Evolutionary conservation across 2,113 vertebrate species (phyloP).

Genomic region (Pelodiscus sinensis): DNA sequence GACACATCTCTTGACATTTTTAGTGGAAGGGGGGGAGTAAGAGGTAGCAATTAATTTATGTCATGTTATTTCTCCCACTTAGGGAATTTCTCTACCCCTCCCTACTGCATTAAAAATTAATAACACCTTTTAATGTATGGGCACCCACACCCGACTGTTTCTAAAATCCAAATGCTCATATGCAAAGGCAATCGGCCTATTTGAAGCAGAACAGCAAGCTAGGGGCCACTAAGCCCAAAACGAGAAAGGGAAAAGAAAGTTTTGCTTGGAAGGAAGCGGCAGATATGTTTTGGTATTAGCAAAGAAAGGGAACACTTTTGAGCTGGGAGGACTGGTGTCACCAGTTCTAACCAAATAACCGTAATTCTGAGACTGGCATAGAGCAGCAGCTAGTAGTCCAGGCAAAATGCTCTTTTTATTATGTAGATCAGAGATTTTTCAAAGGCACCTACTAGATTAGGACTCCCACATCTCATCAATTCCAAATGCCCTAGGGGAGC

Average conservation of each 20-base stretch:
- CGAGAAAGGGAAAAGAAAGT: rapidly evolving
- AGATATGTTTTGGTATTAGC: not conserved
- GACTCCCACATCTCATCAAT: not conserved
- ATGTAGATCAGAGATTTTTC: not conserved
- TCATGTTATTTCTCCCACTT: not conserved
- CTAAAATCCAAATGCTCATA: not conserved
- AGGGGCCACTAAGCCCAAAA: not conserved
- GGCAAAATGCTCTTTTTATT: not conserved
- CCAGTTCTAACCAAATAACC: rapidly evolving
- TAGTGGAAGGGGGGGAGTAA: not conserved
- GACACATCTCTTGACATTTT: not conserved
- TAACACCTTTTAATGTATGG: not conserved
- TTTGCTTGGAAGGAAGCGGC: not conserved
- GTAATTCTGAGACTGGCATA: not conserved
- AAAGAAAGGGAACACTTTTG: not conserved
- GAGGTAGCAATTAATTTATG: not conserved
- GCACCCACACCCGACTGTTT: not conserved
- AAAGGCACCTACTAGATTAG: not conserved
- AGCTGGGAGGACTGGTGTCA: not conserved
- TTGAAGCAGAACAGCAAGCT: not conserved
- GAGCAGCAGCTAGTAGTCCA: not conserved
- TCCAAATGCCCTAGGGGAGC: not conserved
- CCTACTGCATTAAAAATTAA: not conserved
- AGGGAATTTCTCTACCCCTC: not conserved
- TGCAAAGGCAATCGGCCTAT: not conserved